Conservation (phyloP, 2,888 invertebrate genomes). For the Chymomyza amoena region DNA sequence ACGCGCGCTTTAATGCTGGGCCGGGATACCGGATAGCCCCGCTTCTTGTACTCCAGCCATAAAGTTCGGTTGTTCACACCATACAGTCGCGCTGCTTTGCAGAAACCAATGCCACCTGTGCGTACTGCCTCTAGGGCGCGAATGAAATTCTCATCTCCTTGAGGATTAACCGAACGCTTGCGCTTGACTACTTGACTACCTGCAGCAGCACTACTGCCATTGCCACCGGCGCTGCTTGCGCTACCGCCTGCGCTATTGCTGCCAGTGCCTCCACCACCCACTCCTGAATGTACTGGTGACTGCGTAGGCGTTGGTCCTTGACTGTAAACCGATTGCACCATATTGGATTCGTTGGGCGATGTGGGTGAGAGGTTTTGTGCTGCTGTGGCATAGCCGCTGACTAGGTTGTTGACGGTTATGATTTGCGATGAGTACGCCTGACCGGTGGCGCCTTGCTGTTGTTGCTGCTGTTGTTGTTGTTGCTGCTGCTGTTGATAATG, state of each 20-base stretch:
- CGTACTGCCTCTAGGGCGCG: conserved; percentile 89
- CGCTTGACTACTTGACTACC: conserved; percentile 80
- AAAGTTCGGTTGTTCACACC: conserved; percentile 91
- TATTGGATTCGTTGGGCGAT: conserved; percentile 81
- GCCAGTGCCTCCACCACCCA: conserved; percentile 63
- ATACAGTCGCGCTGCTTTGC: conserved; percentile 90
- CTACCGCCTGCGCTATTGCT: conserved; percentile 56
- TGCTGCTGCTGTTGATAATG: conserved; percentile 66
- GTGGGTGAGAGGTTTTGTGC: conserved; percentile 81
- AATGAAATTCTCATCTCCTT: conserved; percentile 90
- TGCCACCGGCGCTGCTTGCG: conserved; percentile 44
- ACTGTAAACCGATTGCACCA: conserved; percentile 80
- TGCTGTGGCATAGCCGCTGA: conserved; percentile 79
- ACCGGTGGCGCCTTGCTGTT: conserved; percentile 68
- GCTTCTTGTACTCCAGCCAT: conserved; percentile 91
- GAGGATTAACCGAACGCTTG: conserved; percentile 88
- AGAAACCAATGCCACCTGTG: conserved; percentile 90
- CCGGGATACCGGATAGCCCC: conserved; percentile 89
- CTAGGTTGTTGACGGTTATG: conserved; percentile 80
- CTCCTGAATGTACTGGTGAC: conserved; percentile 76
- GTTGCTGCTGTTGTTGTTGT: conserved; percentile 69
- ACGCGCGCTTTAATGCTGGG: conserved; percentile 88
- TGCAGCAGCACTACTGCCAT: conserved; percentile 28
- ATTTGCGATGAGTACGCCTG: conserved; percentile 78
- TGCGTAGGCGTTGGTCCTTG: conserved; percentile 79